Evolutionary conservation across 2,797 vertebrate genomes (phyloP), one percentile per base, ranked within the genome.

Genomic region (Enteromius treurensis): DNA sequence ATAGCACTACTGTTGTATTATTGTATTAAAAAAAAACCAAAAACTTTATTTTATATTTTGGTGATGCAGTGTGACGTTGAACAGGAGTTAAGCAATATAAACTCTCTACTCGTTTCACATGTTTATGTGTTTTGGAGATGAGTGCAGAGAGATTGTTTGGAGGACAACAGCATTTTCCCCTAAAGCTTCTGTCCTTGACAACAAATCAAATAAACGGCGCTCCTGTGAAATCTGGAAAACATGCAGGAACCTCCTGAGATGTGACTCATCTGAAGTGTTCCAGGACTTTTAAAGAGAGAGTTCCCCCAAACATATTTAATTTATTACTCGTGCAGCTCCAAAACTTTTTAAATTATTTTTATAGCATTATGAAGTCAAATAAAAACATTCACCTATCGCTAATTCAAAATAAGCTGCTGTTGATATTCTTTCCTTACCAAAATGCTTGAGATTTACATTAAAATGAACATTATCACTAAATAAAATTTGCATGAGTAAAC

Each of bases 151-250:
- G 58, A 88, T 5, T 87, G 34, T 79, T 87, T 82, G 86, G 86
- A 89, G 81, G 29, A 32, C 78, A 40, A 77, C 74, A n/a, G 47
- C 1, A 37, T 47, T 85, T 82, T 21, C 79, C 88, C 86, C 84
- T 73, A 67, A 64, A 9, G 23, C 13, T 47, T 34, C 26, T 55
- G 76, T 80, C 78, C 84, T 81, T 84, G 65, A 80, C 77, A 40
- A 60, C 88, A 89, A 84, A 49, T 40, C 10, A 83, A 77, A 87
- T 89, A 88, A 88, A 85, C 58, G 68, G 77, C 58, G 2, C 85
- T 85, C 87, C 65, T 34, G 19, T 89, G 42, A 68, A 74, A 92
- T 90, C 84, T 14, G 51, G 85, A 90, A 90, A 90, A 51, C 88
- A 90, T 86, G 83, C 68, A 60, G 7, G 8, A 67, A 37, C 32